Percentiles rank a stretch among this genome's conserved stretches.
Conservation (phyloP, 2,113 vertebrate species). For the Sylvilagus bachmani region DNA sequence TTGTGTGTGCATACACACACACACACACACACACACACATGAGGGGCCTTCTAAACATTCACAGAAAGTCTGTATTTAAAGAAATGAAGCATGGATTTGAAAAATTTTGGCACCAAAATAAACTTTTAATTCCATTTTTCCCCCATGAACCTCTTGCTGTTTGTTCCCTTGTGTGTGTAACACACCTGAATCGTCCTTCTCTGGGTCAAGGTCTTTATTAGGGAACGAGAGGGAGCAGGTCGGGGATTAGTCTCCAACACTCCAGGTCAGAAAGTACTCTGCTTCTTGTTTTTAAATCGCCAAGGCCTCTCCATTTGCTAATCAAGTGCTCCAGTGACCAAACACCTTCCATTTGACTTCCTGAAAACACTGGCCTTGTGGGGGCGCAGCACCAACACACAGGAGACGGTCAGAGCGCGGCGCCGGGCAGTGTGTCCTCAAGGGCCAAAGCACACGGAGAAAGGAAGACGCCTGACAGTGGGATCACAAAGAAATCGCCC, state of each 20-base stretch:
- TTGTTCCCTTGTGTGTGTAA: too few species aligned
- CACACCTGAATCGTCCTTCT: background rate
- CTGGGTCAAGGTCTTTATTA: background rate
- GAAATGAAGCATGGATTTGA: too few species aligned
- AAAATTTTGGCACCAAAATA: too few species aligned
- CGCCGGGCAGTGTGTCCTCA: background rate
- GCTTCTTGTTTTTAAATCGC: slow-evolving; percentile 33
- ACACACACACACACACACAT: background rate
- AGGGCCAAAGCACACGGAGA: background rate
- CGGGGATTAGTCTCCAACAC: too few species aligned
- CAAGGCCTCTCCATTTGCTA: background rate
- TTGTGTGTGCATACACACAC: background rate
- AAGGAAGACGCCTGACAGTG: background rate
- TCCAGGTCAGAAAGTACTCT: too few species aligned
- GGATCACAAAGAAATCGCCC: background rate
- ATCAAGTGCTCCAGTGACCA: background rate
- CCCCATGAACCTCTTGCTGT: too few species aligned
- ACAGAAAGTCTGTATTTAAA: too few species aligned
- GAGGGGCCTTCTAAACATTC: background rate
- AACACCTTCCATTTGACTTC: too few species aligned
- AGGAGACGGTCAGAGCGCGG: too few species aligned
- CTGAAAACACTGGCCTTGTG: background rate
- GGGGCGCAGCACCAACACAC: background rate
- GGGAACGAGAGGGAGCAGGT: background rate
- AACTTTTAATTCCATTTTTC: too few species aligned